Conservation (phyloP, 2,888 invertebrate genomes). For the Argyresthia goedartella region DNA sequence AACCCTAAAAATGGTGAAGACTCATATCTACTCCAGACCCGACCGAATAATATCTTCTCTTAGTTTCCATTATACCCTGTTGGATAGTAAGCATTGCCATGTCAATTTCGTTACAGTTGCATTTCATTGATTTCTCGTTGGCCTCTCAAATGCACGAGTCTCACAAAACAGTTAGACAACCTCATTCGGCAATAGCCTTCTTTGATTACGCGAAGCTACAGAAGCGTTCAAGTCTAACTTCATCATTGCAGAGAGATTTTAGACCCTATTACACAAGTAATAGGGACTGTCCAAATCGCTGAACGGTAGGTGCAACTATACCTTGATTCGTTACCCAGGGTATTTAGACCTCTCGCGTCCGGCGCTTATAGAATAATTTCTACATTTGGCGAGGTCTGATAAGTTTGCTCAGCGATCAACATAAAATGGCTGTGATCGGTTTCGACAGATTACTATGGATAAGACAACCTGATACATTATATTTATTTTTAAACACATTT, state of each 20-base stretch:
- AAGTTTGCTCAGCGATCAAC: not conserved
- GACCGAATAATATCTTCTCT: no score
- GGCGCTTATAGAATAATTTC: no score
- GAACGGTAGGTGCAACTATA: no score
- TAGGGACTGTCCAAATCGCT: no score
- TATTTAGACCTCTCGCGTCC: conserved; percentile 15
- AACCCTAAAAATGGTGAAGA: no score
- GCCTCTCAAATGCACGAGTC: not conserved
- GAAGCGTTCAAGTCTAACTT: no score
- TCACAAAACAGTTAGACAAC: conserved; percentile 39
- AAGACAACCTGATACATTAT: no score
- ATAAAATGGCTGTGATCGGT: not conserved
- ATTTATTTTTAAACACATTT: no score
- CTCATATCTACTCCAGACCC: no score
- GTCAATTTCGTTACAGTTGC: not conserved
- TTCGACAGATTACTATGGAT: not conserved
- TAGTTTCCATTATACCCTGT: not conserved
- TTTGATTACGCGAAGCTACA: conserved; percentile 23
- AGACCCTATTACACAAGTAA: no score
- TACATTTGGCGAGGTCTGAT: no score
- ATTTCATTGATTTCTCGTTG: not conserved
- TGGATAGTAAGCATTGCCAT: not conserved
- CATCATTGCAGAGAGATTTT: no score
- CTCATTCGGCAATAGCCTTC: conserved; percentile 37
- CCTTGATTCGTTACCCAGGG: conserved; percentile 17